A percentile compares a stretch with the other conserved stretches of the same genome.
phyloP scores from a whole-genome alignment of 2,113 vertebrate species.

The Pampusana beccarii region DNA sequence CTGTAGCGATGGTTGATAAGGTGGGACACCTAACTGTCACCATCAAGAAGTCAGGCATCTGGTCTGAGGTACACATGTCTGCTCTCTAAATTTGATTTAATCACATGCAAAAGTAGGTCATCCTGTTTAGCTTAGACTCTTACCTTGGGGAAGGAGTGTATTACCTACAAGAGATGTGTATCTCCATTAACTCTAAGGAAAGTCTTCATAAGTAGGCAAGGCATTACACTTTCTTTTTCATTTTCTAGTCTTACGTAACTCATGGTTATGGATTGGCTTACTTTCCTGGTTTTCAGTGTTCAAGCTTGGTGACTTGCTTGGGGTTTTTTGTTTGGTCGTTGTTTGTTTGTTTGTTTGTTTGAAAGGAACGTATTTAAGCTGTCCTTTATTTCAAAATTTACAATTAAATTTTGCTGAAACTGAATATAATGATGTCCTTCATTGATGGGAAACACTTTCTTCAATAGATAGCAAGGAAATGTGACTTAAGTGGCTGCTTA shows the following conservation, averaged over 20 bases:
- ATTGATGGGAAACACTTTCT: constrained; percentile 43
- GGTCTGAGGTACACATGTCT: neutral
- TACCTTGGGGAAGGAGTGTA: neutral
- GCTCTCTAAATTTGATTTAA: neutral
- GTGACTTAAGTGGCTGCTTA: neutral
- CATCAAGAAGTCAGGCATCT: neutral
- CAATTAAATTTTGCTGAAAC: constrained; percentile 45
- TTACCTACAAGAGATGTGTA: neutral
- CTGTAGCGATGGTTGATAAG: neutral
- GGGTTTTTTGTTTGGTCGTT: neutral
- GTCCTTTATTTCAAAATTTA: neutral
- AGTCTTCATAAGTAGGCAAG: neutral
- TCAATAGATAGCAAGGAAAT: constrained; percentile 12
- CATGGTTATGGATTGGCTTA: neutral
- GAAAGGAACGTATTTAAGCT: neutral
- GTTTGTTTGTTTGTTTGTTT: neutral
- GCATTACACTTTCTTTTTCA: neutral
- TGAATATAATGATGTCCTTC: constrained; percentile 13
- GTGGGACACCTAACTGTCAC: neutral
- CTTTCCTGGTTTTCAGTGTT: neutral
- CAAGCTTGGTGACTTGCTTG: neutral
- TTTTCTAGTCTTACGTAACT: neutral
- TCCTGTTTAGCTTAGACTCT: neutral
- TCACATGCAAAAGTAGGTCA: neutral
- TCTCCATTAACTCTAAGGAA: neutral